These are phyloP conservation scores for Lacanobia oleracea DNA, from an alignment of 2,888 invertebrate genomes.

Conservation along the genomic window DNA sequence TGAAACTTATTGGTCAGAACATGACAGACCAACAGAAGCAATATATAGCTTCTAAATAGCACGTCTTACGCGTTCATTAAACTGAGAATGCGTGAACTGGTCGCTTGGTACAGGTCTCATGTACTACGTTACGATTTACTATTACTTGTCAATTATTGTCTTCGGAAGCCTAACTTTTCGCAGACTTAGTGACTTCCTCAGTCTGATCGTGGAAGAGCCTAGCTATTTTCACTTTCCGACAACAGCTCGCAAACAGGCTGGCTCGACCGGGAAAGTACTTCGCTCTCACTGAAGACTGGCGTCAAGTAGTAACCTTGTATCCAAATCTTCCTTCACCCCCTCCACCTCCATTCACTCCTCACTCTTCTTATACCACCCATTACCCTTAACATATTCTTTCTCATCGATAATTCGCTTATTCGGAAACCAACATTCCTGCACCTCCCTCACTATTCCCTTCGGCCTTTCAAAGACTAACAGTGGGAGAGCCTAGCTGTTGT, in stretches of 20 bases:
- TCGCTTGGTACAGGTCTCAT: not conserved
- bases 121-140: not conserved
- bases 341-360: no score
- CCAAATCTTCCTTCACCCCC: not conserved
- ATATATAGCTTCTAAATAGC: not conserved
- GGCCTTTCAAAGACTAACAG: not conserved
- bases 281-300: conserved; percentile 1
- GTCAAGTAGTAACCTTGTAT: conserved; percentile 5
- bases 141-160: not conserved
- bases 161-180: not conserved
- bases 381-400: not conserved
- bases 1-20: not conserved
- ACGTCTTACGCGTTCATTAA: conserved; percentile 10
- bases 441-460: no score
- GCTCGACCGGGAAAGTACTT: conserved; percentile 35
- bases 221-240: not conserved
- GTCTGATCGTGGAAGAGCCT: conserved; percentile 30
- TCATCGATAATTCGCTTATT: not conserved
- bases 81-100: conserved; percentile 16
- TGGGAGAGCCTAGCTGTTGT: conserved; percentile 1
- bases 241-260: conserved; percentile 17
- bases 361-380: not conserved
- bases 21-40: not conserved
- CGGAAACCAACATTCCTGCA: no score
- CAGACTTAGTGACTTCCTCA: no score